Conservation (phyloP, 2,113 vertebrate genomes). For the Nycticryphes semicollaris region DNA sequence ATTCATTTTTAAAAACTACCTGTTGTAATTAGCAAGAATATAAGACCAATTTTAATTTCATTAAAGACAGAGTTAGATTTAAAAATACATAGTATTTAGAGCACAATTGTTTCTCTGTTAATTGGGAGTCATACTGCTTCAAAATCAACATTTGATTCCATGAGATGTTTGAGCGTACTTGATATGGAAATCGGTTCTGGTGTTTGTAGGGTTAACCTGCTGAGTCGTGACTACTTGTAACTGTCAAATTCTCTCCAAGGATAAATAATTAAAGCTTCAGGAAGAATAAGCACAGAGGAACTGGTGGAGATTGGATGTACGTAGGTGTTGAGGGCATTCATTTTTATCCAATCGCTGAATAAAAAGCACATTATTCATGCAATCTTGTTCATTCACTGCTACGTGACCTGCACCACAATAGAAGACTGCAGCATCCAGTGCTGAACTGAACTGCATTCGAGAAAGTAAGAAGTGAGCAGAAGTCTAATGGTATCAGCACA, state of each 20-base stretch:
- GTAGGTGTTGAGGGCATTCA: slow-evolving; percentile 73
- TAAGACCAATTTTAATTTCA: background rate
- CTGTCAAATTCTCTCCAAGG: slow-evolving; percentile 77
- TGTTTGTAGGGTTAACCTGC: slow-evolving; percentile 71
- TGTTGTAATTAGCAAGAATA: background rate
- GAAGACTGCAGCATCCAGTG: slow-evolving; percentile 66
- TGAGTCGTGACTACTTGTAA: slow-evolving; percentile 76
- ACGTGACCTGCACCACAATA: slow-evolving; percentile 78
- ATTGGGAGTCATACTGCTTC: background rate
- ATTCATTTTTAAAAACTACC: background rate
- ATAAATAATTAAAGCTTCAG: slow-evolving; percentile 82
- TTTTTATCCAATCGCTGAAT: slow-evolving; percentile 78
- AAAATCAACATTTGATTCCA: background rate
- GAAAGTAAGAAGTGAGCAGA: background rate
- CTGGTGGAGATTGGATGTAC: slow-evolving; percentile 61
- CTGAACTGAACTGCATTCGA: slow-evolving; percentile 49
- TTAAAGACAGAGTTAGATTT: background rate
- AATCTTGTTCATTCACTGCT: slow-evolving; percentile 77
- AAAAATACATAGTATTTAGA: background rate
- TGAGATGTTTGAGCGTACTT: background rate
- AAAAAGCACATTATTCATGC: slow-evolving; percentile 79
- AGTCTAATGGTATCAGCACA: slow-evolving; percentile 12
- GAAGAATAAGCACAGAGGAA: slow-evolving; percentile 67
- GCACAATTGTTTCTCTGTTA: background rate
- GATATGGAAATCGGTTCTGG: slow-evolving; percentile 48